phyloP scores from a whole-genome alignment of 2,888 invertebrate species.

The Chrysolina oricalcia region DNA sequence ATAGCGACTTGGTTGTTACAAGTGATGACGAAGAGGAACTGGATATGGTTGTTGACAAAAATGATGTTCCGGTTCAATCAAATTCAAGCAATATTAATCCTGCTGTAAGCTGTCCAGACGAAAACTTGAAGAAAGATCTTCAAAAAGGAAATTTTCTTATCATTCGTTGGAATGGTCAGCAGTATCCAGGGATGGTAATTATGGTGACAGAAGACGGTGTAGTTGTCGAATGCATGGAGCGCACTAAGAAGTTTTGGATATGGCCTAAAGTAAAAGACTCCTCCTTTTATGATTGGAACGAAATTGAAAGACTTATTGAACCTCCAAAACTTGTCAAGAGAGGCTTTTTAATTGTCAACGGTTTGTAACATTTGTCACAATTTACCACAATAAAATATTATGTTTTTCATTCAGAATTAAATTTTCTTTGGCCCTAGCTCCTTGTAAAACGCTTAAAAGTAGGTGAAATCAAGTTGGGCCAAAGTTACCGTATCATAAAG shows the following conservation, averaged over 20 bases:
- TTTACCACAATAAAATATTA: background rate
- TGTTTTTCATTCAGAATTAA: background rate
- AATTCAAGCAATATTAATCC: background rate
- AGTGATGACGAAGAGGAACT: conserved; percentile 3
- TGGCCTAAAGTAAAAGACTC: background rate
- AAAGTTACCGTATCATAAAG: background rate
- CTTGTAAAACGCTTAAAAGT: background rate
- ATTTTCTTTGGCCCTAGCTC: background rate
- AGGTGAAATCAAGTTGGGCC: background rate
- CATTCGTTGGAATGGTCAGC: background rate
- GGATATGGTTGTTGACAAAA: background rate
- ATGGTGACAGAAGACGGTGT: background rate
- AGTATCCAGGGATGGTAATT: background rate
- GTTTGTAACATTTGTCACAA: background rate
- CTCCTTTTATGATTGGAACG: background rate
- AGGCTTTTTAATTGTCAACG: background rate
- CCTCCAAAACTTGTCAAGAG: background rate
- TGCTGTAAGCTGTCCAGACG: background rate
- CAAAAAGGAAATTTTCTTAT: background rate
- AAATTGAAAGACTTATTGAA: background rate
- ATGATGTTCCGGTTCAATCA: background rate
- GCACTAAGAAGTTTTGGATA: background rate
- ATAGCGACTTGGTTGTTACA: background rate
- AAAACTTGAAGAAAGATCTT: background rate
- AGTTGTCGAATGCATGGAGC: background rate